Base-by-base conservation (phyloP, 2,113 vertebrate species). In the Pelodiscus sinensis region DNA sequence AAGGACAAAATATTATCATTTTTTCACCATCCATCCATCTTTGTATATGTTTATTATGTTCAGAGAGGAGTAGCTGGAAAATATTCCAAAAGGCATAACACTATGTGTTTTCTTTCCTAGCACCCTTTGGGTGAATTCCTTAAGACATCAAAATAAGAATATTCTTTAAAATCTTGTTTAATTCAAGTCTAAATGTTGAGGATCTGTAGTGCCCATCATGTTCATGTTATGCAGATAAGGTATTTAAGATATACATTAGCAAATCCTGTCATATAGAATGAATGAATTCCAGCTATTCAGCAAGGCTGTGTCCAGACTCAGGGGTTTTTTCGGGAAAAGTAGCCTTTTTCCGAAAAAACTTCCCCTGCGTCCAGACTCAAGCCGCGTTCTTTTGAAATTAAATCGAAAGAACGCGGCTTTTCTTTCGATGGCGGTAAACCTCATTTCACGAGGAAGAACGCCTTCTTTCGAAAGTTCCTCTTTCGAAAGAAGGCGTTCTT, bases 1-100 rank as follows among this genome's bases (percentile, higher is more conserved):
- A 97, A 98, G 96, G 97, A 97, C 96, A 95, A 95, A 96, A 89
- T 60, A 77, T 57, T 85, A 85, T 95, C 94, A 93, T 85, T 94
- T 94, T 93, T 60, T 35, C 38, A 52, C 86, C 92, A 93, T 96
- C 95, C 85, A 94, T 96, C 92, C 85, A 79, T 94, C 89, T 95
- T 92, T 87, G 35, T 80, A 50, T 58, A n/a, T 13, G 52, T 91
- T 77, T 92, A 6, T 52, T 82, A 4, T 81, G 35, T 1, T 0
- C 73, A 80, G 27, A 93, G 91, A 25, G 25, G 19, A 57, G 27
- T 77, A 58, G 77, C 89, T 90, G 24, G 8, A 38, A 92, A 92
- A 50, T 38, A 25, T 92, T 95, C 58, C 54, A 79, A 35, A 89
- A 81, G 24, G 84, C 31, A 3, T 0, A 0, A 92, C n/a, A 93